Conservation (phyloP, 2,797 vertebrate genomes). For the Clamator glandarius region DNA sequence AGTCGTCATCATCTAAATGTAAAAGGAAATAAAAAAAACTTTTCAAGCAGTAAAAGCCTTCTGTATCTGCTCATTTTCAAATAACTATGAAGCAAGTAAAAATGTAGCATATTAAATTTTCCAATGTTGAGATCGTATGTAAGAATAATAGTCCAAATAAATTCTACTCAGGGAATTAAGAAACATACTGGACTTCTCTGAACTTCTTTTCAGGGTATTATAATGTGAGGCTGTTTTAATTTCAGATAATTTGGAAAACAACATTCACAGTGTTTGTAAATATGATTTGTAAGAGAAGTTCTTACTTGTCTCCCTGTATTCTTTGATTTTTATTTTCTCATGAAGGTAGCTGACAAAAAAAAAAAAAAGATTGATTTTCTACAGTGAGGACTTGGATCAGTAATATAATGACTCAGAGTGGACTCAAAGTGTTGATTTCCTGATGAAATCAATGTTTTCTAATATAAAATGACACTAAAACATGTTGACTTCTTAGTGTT, state of each 20-base stretch:
- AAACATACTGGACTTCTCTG: background rate
- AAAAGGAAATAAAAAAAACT: background rate
- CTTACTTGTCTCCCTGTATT: background rate
- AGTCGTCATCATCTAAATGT: background rate
- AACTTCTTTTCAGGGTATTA: background rate
- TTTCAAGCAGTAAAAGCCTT: background rate
- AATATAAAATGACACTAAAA: slow-evolving; percentile 14
- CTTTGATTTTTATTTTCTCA: background rate
- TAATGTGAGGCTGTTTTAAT: background rate
- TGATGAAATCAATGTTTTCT: background rate
- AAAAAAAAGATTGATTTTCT: background rate
- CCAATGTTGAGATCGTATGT: background rate
- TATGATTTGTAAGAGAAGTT: background rate
- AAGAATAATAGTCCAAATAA: background rate
- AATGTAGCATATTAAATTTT: background rate
- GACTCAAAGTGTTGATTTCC: background rate
- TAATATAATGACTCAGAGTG: background rate
- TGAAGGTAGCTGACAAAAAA: background rate
- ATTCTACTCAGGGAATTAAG: background rate
- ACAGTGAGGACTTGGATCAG: background rate
- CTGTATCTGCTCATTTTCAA: background rate
- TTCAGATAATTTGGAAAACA: background rate
- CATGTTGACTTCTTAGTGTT: background rate
- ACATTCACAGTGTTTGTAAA: background rate
- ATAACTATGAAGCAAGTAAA: background rate